Conservation (phyloP, 1,140 invertebrate genomes). For the Calosoma granatense region DNA sequence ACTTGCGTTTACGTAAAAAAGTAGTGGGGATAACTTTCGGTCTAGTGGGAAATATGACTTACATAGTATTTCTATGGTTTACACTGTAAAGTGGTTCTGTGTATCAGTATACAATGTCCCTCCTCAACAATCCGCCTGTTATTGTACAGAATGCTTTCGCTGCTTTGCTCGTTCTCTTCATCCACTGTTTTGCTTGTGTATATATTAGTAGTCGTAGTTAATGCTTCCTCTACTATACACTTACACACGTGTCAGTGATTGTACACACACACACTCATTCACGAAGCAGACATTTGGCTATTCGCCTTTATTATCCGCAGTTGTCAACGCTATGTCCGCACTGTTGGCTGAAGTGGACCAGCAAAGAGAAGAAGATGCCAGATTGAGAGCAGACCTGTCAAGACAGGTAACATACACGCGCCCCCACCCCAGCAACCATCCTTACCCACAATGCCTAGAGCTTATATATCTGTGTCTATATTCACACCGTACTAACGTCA, state of each 20-base stretch:
- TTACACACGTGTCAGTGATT: too few species aligned
- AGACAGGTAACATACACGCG: constrained; percentile 12
- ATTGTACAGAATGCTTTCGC: neutral
- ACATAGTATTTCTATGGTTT: too few species aligned
- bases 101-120: constrained; percentile 4
- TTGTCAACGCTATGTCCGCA: constrained; percentile 61
- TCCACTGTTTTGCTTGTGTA: neutral
- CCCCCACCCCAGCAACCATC: neutral
- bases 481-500: too few species aligned
- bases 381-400: constrained; percentile 21
- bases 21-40: too few species aligned
- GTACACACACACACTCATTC: too few species aligned
- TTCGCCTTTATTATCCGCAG: constrained; percentile 32
- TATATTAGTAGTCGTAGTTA: neutral
- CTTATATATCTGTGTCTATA: too few species aligned
- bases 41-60: too few species aligned
- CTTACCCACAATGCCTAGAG: too few species aligned
- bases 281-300: too few species aligned
- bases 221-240: too few species aligned
- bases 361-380: constrained; percentile 44
- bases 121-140: neutral
- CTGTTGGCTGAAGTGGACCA: constrained; percentile 58
- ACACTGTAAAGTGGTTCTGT: constrained; percentile 17
- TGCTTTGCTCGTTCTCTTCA: neutral
- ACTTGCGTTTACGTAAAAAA: too few species aligned